Conservation (phyloP, 2,888 invertebrate species). For the Ctenicera cuprea region DNA sequence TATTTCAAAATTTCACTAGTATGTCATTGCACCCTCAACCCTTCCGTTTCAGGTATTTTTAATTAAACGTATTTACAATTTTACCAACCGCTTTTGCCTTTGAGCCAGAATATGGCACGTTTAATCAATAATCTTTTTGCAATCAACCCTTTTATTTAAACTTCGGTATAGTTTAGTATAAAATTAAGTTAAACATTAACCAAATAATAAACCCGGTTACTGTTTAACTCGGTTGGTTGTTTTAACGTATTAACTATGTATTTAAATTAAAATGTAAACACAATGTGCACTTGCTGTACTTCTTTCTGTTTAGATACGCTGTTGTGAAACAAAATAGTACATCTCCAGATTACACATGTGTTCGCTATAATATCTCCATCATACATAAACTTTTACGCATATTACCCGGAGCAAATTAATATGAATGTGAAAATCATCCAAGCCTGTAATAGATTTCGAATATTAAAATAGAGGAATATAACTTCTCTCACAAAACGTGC, state of each 20-base stretch:
- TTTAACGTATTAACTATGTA: not conserved
- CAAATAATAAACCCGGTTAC: not conserved
- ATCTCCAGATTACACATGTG: not conserved
- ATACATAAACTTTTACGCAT: constrained; percentile 1
- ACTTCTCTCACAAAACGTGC: not conserved
- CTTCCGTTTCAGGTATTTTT: too few species aligned
- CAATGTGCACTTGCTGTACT: not conserved
- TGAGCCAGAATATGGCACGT: too few species aligned
- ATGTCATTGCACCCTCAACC: too few species aligned
- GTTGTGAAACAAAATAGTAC: not conserved
- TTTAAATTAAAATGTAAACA: constrained; percentile 6
- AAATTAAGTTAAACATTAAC: not conserved
- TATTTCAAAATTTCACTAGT: too few species aligned
- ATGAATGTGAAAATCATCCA: not conserved
- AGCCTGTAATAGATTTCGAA: not conserved
- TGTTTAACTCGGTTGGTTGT: not conserved
- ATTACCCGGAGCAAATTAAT: not conserved
- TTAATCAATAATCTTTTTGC: too few species aligned
- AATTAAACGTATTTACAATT: too few species aligned
- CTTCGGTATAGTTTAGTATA: too few species aligned
- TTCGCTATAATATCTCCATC: not conserved
- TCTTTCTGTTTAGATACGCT: not conserved
- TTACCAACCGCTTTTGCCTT: too few species aligned
- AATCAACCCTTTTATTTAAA: too few species aligned
- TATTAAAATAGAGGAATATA: not conserved